Evolutionary conservation across 2,797 vertebrate species (phyloP).

Genomic region (Hypotaenidia okinawae): DNA sequence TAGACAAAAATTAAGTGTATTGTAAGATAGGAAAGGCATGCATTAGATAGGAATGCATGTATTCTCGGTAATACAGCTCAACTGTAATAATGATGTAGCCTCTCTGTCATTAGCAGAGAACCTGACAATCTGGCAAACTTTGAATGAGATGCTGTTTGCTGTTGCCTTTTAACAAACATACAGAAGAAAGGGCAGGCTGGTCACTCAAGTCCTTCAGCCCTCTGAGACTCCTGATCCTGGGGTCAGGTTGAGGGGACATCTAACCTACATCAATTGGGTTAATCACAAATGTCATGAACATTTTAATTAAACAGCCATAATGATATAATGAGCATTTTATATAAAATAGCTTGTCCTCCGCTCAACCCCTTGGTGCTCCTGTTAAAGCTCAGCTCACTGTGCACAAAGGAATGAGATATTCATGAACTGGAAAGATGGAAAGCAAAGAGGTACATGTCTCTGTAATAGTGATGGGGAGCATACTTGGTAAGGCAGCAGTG

Average conservation of each 20-base stretch:
- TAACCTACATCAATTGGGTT: neutral
- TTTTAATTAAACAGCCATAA: neutral
- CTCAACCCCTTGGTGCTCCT: neutral
- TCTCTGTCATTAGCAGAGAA: neutral
- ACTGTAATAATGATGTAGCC: neutral
- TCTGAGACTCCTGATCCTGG: neutral
- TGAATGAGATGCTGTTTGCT: neutral
- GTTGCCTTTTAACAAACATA: neutral
- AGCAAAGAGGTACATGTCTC: neutral
- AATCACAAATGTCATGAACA: constrained; percentile 3
- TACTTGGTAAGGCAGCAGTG: neutral
- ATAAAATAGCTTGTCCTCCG: neutral
- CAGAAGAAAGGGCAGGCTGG: neutral
- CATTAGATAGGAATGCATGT: neutral
- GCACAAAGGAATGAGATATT: constrained; percentile 17
- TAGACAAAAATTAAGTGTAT: neutral
- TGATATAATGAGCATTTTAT: neutral
- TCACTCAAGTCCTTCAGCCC: neutral
- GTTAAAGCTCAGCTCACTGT: neutral
- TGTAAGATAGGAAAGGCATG: neutral
- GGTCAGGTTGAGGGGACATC: neutral
- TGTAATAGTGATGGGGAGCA: neutral
- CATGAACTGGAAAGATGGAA: neutral
- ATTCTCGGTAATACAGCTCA: neutral
- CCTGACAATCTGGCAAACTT: neutral